Conservation (phyloP, 2,888 invertebrate genomes). For the Synanthedon formicaeformis region DNA sequence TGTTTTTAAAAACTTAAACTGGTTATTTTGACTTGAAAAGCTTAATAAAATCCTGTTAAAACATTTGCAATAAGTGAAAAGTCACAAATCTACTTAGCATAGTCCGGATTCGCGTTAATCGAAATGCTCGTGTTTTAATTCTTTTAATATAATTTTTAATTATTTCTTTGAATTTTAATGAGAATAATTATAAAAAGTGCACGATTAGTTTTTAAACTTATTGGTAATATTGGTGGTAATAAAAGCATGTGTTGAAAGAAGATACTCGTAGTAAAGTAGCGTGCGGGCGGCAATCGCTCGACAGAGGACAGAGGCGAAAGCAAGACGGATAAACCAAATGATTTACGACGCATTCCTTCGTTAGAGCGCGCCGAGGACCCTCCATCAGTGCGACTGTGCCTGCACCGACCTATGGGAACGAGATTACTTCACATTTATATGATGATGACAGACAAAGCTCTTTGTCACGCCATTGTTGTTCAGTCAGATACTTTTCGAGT, state of each 20-base stretch:
- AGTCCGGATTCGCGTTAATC: too few species aligned
- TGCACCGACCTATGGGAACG: conserved; percentile 39
- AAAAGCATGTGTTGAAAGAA: not conserved
- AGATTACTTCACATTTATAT: conserved; percentile 41
- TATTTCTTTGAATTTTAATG: too few species aligned
- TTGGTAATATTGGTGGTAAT: not conserved
- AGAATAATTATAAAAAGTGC: too few species aligned
- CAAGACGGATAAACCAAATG: conserved; percentile 28
- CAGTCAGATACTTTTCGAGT: conserved; percentile 12
- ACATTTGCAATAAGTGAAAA: too few species aligned
- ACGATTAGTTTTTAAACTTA: not conserved
- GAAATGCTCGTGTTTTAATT: too few species aligned
- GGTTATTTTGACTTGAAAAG: too few species aligned
- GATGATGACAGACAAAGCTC: conserved; percentile 38
- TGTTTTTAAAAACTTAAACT: too few species aligned
- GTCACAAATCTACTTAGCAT: too few species aligned
- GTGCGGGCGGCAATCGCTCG: not conserved
- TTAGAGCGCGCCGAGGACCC: conserved; percentile 22
- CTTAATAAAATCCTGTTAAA: too few species aligned
- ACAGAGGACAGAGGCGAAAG: conserved; percentile 10
- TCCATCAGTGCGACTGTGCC: conserved; percentile 17
- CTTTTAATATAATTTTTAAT: too few species aligned
- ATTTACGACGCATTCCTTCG: conserved; percentile 59
- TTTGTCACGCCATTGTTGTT: conserved; percentile 32
- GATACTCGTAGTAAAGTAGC: not conserved